Evolutionary conservation across 2,797 vertebrate species (phyloP).

Genomic region (Furcifer pardalis): DNA sequence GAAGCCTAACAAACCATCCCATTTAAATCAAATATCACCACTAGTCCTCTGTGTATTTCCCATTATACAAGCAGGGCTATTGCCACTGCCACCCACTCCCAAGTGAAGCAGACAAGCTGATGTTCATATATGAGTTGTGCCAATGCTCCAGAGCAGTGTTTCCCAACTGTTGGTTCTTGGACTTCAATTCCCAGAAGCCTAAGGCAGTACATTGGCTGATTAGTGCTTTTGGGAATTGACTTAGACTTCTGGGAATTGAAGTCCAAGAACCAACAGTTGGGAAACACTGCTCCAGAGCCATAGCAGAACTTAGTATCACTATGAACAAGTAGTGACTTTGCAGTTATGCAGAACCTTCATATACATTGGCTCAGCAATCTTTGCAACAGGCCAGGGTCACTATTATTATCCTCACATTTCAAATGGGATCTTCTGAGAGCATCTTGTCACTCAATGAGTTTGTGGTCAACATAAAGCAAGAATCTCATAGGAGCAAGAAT

Average conservation of each 20-base stretch:
- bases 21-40: not conserved
- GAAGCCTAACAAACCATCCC: not conserved
- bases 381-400: not conserved
- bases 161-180: no score
- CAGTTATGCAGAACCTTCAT: not conserved
- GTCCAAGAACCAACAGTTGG: no score
- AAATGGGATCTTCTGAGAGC: not conserved
- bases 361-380: not conserved
- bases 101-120: not conserved
- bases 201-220: no score
- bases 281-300: no score
- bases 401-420: not conserved
- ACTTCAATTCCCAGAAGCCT: no score
- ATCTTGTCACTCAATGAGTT: not conserved
- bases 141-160: no score
- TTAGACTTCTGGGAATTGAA: no score
- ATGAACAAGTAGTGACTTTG: not conserved
- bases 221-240: no score
- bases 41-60: not conserved
- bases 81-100: no score
- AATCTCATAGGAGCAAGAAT: not conserved
- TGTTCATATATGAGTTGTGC: not conserved
- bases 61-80: not conserved
- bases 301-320: not conserved
- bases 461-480: not conserved